A percentile compares a stretch with the other conserved stretches of the same genome.
phyloP scores from a whole-genome alignment of 2,888 invertebrate genomes.

The Notocelia uddmanniana region DNA sequence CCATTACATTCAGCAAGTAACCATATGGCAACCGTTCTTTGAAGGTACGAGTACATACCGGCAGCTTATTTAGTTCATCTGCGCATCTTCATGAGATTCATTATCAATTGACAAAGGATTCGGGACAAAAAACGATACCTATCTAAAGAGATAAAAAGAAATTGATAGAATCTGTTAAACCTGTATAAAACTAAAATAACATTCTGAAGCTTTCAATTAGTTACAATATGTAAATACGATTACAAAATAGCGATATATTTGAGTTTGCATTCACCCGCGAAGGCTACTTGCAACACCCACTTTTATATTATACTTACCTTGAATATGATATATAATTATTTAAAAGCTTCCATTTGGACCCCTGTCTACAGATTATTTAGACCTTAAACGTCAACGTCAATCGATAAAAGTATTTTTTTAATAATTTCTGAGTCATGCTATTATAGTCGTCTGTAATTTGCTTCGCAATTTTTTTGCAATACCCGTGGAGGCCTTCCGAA shows the following conservation, averaged over 20 bases:
- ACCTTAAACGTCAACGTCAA: background rate
- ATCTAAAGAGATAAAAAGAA: background rate
- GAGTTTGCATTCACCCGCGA: slow-evolving; percentile 34
- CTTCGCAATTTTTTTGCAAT: no score
- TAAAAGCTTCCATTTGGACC: slow-evolving; percentile 16
- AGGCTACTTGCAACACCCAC: slow-evolving; percentile 34
- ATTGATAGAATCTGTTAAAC: background rate
- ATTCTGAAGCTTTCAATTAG: slow-evolving; percentile 6
- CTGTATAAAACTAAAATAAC: background rate
- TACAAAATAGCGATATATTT: slow-evolving; percentile 35
- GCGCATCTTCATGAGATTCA: no score
- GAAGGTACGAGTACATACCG: no score
- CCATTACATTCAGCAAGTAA: no score
- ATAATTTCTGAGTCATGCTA: no score
- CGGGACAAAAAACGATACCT: no score
- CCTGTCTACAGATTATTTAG: background rate
- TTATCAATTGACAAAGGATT: no score
- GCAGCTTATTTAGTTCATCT: no score
- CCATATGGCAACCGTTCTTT: no score
- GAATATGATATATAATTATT: slow-evolving; percentile 15
- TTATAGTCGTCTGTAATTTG: no score
- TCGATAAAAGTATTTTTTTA: no score
- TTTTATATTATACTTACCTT: slow-evolving; percentile 31
- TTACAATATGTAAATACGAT: slow-evolving; percentile 25
- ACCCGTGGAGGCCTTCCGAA: no score